Evolutionary conservation across 30 jellyfish, hydroid and myxozoan species (phyloP), one percentile per base, ranked within the genome.

Genomic region (Cassiopea andromeda): DNA sequence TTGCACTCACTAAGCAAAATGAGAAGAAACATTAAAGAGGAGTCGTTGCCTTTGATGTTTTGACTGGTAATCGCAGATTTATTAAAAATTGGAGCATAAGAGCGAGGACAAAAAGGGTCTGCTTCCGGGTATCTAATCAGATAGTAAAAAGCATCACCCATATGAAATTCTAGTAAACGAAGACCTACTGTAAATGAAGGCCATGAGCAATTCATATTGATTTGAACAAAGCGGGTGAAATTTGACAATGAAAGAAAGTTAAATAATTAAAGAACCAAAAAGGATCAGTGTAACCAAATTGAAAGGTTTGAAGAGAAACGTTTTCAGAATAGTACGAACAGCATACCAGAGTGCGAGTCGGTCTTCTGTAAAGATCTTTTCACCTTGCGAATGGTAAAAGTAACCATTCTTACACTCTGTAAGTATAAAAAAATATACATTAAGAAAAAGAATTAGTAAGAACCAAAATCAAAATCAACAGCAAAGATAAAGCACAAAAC

Each of bases 1-100:
- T 77, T 50, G 54, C 86, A 77, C n/a, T 77, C 86, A 18, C 86
- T 77, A 27, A 43, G 49, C 2, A 54, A 49, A 7, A 48, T 3
- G 49, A 15, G 3, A 48, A 19, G 7, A 44, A 75, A 44, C 67
- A 1, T 75, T 48, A 72, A 68, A 2, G 16, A 38, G 12, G 3
- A 6, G 16, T 2, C 77, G 64, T 2, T 50, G 64, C 64, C 9
- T 2, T 50, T 5, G 5, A 50, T 2, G 64, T 5, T 50, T 50
- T 2, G 9, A 50, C 5, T 2, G 64, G 64, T 50, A 50, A 2
- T 50, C 5, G 8, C 9, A 5, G 5, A 50, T 9, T 50, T 2
- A 50, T 9, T 5, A 50, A 50, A 50, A 50, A 50, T n/a, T n/a
- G n/a, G n/a, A n/a, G n/a, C n/a, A n/a, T n/a, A n/a, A n/a, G n/a